Conservation (phyloP, 2,888 invertebrate species). For the Cyclophora punctaria region DNA sequence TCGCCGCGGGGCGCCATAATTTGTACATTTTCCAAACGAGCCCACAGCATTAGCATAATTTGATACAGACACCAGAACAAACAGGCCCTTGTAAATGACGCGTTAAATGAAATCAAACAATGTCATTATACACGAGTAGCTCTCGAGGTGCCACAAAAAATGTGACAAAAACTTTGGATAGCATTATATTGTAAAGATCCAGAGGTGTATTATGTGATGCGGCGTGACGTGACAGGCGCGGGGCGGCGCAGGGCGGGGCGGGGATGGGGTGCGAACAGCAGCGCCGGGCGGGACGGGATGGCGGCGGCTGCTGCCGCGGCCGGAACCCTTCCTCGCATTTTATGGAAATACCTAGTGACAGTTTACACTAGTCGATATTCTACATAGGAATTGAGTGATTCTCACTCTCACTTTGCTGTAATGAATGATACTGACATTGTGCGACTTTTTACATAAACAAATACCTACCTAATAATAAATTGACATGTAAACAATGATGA, state of each 20-base stretch:
- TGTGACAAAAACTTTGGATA: conserved; percentile 38
- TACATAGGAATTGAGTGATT: too few species aligned
- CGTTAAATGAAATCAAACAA: conserved; percentile 63
- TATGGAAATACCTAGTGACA: too few species aligned
- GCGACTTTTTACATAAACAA: too few species aligned
- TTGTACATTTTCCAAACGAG: conserved; percentile 19
- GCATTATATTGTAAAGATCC: too few species aligned
- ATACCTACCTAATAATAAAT: too few species aligned
- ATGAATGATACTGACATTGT: too few species aligned
- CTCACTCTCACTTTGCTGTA: too few species aligned
- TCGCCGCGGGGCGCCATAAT: not conserved
- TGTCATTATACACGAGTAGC: conserved; percentile 57
- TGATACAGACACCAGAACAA: conserved; percentile 42
- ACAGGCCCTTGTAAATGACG: conserved; percentile 62
- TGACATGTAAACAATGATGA: too few species aligned
- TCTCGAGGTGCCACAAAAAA: conserved; percentile 41
- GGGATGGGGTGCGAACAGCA: not conserved
- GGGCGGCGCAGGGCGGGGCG: not conserved
- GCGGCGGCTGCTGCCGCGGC: too few species aligned
- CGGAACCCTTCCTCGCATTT: too few species aligned
- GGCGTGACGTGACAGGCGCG: not conserved
- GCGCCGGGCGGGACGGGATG: not conserved
- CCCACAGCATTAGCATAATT: conserved; percentile 54
- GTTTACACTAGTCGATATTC: too few species aligned
- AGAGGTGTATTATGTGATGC: too few species aligned